Evolutionary conservation across 1,140 invertebrate species (phyloP).

Genomic region (Drosophila biarmipes): DNA sequence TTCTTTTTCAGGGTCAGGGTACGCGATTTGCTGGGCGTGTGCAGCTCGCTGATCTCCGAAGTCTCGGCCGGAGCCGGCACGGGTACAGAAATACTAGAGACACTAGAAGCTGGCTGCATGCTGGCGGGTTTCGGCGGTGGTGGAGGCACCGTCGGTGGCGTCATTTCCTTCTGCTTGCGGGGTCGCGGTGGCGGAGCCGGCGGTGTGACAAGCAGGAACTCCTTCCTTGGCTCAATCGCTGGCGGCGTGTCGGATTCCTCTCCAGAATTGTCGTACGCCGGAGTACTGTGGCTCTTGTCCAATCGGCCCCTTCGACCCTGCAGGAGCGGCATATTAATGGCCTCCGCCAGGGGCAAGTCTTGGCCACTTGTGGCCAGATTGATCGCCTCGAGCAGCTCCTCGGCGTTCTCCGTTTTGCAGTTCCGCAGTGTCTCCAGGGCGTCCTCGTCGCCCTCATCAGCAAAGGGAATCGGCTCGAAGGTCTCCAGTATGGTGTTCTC

Average conservation of each 20-base stretch:
- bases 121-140: constrained; percentile 76
- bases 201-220: constrained; percentile 71
- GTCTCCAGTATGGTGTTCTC: constrained; percentile 84
- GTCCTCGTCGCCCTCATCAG: constrained; percentile 80
- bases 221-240: constrained; percentile 79
- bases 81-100: constrained; percentile 22
- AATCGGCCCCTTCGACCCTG: constrained; percentile 85
- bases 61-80: constrained; percentile 10
- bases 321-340: constrained; percentile 79
- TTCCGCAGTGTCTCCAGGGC: constrained; percentile 65
- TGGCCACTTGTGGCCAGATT: constrained; percentile 51
- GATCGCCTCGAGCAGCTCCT: constrained; percentile 64
- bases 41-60: constrained; percentile 64
- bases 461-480: constrained; percentile 83
- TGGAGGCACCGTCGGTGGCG: constrained; percentile 61
- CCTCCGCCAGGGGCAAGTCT: constrained; percentile 65
- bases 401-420: constrained; percentile 58
- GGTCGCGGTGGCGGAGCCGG: constrained; percentile 79
- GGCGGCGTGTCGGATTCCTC: constrained; percentile 81
- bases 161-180: constrained; percentile 66
- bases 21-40: constrained; percentile 81
- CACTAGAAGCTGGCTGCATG: constrained; percentile 45
- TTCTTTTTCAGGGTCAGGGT: constrained; percentile 87
- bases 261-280: constrained; percentile 89
- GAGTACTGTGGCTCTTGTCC: constrained; percentile 91